Evolutionary conservation across 1,140 invertebrate genomes (phyloP).

Genomic region (Aphelenchoides besseyi): DNA sequence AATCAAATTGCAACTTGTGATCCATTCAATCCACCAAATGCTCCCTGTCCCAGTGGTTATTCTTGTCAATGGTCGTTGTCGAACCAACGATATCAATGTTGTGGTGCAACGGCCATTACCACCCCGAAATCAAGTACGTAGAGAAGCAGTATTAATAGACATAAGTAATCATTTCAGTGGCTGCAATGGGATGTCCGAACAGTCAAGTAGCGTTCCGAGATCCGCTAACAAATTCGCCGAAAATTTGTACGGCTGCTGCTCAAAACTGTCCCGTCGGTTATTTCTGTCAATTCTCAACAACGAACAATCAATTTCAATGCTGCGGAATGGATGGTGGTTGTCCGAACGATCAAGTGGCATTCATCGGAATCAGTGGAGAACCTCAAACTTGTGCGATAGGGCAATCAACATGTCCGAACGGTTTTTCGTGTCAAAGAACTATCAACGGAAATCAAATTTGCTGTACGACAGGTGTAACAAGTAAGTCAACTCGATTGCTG

Average conservation of each 20-base stretch:
- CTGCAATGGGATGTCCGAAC: constrained; percentile 55
- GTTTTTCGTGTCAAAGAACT: constrained; percentile 58
- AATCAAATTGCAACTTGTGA: constrained; percentile 61
- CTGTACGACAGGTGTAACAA: constrained; percentile 52
- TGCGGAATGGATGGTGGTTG: constrained; percentile 61
- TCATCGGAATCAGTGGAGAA: constrained; percentile 61
- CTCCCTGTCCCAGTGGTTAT: constrained; percentile 57
- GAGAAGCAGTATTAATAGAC: constrained; percentile 21
- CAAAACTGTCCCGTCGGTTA: constrained; percentile 61
- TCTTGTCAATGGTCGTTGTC: constrained; percentile 62
- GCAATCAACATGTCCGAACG: constrained; percentile 58
- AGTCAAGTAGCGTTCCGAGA: constrained; percentile 59
- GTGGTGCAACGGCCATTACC: constrained; percentile 59
- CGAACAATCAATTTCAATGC: constrained; percentile 61
- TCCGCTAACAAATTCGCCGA: constrained; percentile 51
- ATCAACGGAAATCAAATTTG: constrained; percentile 57
- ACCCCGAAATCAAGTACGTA: constrained; percentile 52
- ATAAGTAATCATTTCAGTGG: constrained; percentile 24
- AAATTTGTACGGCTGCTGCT: constrained; percentile 59
- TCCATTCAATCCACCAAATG: constrained; percentile 62
- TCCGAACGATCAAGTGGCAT: constrained; percentile 60
- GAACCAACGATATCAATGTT: constrained; percentile 61
- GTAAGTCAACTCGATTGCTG: constrained; percentile 30
- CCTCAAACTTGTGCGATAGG: constrained; percentile 60
- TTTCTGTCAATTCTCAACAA: constrained; percentile 56